Conservation (phyloP, 2,797 vertebrate species). For the Varecia variegata region DNA sequence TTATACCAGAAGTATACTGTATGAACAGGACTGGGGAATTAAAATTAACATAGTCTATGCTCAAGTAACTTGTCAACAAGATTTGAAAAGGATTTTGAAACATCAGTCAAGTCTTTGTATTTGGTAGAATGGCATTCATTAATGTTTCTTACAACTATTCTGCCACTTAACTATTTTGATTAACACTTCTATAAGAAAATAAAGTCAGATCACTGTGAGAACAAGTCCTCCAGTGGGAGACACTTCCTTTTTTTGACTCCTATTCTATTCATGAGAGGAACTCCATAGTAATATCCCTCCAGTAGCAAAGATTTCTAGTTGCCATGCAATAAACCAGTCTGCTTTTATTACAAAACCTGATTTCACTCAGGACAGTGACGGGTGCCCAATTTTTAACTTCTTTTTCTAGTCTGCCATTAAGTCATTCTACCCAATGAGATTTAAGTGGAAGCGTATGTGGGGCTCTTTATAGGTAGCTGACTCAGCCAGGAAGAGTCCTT, state of each 20-base stretch:
- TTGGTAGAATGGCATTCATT: background rate
- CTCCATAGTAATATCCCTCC: background rate
- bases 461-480: background rate
- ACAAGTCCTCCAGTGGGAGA: background rate
- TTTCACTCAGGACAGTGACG: background rate
- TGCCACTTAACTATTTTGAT: background rate
- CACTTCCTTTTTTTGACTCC: background rate
- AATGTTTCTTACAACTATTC: background rate
- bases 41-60: background rate
- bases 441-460: background rate
- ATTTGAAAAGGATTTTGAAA: background rate
- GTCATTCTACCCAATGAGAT: background rate
- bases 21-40: background rate
- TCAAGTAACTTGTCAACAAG: background rate
- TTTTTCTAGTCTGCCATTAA: background rate
- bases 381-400: background rate
- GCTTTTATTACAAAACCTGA: background rate
- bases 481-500: background rate
- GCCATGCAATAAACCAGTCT: background rate
- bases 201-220: background rate
- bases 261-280: background rate
- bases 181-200: background rate
- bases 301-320: background rate
- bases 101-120: background rate
- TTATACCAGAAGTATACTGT: background rate